phyloP scores from a whole-genome alignment of 2,888 invertebrate genomes.

The Hirtodrosophila duncani region DNA sequence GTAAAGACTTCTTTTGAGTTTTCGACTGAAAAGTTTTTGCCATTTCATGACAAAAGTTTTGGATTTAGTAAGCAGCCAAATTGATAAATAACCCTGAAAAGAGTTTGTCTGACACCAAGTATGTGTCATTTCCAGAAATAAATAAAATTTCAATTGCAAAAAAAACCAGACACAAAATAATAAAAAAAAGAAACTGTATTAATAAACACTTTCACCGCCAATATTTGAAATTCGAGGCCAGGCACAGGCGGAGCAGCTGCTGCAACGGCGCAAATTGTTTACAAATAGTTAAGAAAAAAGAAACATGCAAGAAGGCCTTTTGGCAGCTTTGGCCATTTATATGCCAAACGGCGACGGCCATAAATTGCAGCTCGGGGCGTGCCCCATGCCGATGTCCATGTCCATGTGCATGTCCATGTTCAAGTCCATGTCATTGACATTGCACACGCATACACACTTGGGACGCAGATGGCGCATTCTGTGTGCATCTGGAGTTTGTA shows the following conservation, averaged over 20 bases:
- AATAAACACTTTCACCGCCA: constrained; percentile 72
- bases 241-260: constrained; percentile 16
- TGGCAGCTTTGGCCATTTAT: constrained; percentile 50
- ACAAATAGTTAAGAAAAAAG: constrained; percentile 33
- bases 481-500: no score
- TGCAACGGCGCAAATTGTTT: constrained; percentile 39
- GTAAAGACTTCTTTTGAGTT: constrained; percentile 5
- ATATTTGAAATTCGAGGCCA: constrained; percentile 54
- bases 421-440: constrained; percentile 38
- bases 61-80: constrained; percentile 3
- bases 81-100: background rate
- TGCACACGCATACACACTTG: constrained; percentile 30
- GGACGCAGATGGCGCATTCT: constrained; percentile 1
- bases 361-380: constrained; percentile 59
- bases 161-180: constrained; percentile 25
- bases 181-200: constrained; percentile 58
- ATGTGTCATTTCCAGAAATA: constrained; percentile 26
- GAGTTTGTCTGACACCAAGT: background rate
- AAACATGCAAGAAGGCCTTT: constrained; percentile 13
- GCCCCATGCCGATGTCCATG: constrained; percentile 26
- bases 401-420: constrained; percentile 7
- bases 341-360: constrained; percentile 48
- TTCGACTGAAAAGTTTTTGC: constrained; percentile 22
- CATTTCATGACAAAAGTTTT: constrained; percentile 8
- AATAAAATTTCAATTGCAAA: constrained; percentile 35